Conservation (phyloP, 2,888 invertebrate species). For the Geophilus truncorum region DNA sequence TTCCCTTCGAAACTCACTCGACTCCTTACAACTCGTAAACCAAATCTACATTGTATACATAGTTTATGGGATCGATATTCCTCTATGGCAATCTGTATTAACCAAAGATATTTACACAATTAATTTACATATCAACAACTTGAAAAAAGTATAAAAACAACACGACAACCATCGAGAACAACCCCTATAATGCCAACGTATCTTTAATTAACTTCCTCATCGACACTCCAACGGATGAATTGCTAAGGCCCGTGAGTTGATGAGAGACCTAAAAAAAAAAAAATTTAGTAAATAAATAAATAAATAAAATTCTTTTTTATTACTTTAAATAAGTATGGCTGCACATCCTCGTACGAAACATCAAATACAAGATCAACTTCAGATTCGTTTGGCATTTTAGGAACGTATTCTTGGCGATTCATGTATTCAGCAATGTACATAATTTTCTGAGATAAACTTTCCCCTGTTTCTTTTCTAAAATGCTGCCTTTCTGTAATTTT, state of each 20-base stretch:
- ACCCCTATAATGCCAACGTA: constrained; percentile 57
- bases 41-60: too few species aligned
- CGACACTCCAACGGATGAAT: constrained; percentile 76
- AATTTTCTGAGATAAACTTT: constrained; percentile 77
- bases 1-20: too few species aligned
- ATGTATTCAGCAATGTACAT: constrained; percentile 91
- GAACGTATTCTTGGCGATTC: constrained; percentile 92
- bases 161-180: too few species aligned
- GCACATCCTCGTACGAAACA: constrained; percentile 84
- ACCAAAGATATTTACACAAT: not conserved
- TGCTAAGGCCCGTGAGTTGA: constrained; percentile 67
- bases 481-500: constrained; percentile 68
- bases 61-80: too few species aligned
- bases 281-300: too few species aligned
- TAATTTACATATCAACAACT: not conserved
- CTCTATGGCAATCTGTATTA: too few species aligned
- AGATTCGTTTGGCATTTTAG: constrained; percentile 87
- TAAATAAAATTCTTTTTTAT: constrained; percentile 43
- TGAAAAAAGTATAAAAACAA: too few species aligned
- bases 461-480: constrained; percentile 64
- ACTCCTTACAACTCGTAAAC: too few species aligned
- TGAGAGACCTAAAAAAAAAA: constrained; percentile 56
- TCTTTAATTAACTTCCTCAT: constrained; percentile 85
- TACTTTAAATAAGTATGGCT: constrained; percentile 94
- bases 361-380: constrained; percentile 93